Evolutionary conservation across 2,888 invertebrate genomes (phyloP).

Genomic region (Strigamia maritima): DNA sequence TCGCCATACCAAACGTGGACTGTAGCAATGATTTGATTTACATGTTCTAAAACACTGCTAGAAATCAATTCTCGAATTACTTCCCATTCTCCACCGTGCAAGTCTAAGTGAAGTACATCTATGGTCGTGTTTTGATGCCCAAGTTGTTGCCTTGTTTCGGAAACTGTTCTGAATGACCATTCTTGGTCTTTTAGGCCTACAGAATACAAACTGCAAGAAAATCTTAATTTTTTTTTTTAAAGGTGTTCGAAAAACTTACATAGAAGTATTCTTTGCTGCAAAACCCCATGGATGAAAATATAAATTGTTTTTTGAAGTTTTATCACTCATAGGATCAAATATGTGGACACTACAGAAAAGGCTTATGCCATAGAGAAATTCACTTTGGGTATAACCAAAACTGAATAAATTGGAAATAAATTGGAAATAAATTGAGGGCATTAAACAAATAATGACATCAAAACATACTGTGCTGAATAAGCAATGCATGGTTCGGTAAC

Average conservation of each 20-base stretch:
- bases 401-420: background rate
- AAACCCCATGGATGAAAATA: conserved; percentile 17
- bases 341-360: background rate
- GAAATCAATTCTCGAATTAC: conserved; percentile 35
- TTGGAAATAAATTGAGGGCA: background rate
- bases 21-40: conserved; percentile 39
- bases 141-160: conserved; percentile 35
- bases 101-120: conserved; percentile 38
- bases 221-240: background rate
- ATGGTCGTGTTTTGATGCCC: conserved; percentile 35
- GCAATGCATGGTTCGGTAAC: background rate
- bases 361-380: background rate
- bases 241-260: background rate
- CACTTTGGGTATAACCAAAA: background rate
- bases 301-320: background rate
- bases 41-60: conserved; percentile 27
- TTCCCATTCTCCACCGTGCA: conserved; percentile 42
- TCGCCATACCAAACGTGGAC: conserved; percentile 42
- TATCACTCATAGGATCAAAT: background rate
- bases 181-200: background rate
- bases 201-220: background rate
- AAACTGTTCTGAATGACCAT: conserved; percentile 28
- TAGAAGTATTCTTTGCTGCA: conserved; percentile 28
- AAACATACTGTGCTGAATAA: background rate
- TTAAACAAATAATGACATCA: background rate